Base-by-base conservation (phyloP, 2,113 vertebrate species). In the Toxotes chatareus region DNA sequence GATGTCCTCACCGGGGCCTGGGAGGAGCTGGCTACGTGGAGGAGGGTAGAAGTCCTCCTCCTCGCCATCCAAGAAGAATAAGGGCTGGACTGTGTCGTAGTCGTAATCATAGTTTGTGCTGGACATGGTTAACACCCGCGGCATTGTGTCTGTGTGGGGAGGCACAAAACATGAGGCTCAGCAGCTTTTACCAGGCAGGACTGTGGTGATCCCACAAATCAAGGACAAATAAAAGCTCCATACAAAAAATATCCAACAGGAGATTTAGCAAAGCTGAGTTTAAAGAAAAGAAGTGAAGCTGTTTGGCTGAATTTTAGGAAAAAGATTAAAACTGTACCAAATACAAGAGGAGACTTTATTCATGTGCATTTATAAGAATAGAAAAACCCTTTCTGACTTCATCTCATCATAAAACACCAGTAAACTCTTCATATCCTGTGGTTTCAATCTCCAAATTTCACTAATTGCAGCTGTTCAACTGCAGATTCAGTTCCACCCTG, bases 11-110 rank as follows among this genome's bases (percentile, higher is more conserved):
- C 96, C 96, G 36, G 97, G 97, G 21, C 97, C 97, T 0, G 96
- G 96, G 47, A 83, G 84, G 21, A 86, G 60, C 42, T 86, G 96
- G 96, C 91, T 96, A 95, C 79, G 91, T 40, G 94, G 95, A 40
- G 96, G 95, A 56, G 95, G 95, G 93, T 97, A 98, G 94, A 97
- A 97, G 91, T 97, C 96, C 88, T 97, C 96, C 31, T 97, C 97
- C 53, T 97, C 96, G 36, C 96, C 95, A 34, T 97, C 95, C 61
- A 94, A 95, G 86, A 96, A 95, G 93, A 97, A 98, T 80, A 95
- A 98, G 1, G 96, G 97, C 93, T 98, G 96, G 55, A 97, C 87
- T 0, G 95, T 93, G 92, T 99, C 97, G 46, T 97, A 97, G 80
- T 99, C 97, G 55, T 96, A 96, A 36, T 98, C 96, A 51, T 97